Conservation (phyloP, 2,888 invertebrate species). For the Cynaeus angustus region DNA sequence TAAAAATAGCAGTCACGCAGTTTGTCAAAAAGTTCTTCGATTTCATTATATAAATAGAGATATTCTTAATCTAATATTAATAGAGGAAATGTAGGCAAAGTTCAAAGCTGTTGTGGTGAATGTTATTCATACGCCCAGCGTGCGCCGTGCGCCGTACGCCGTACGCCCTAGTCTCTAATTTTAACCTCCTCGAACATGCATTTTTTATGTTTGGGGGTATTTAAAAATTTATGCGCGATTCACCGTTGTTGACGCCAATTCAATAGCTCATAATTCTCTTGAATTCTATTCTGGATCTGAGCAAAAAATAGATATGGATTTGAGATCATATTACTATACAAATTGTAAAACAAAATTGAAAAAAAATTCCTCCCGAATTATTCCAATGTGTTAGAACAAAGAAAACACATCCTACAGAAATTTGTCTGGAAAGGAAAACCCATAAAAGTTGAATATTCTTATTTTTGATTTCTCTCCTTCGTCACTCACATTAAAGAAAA, state of each 20-base stretch:
- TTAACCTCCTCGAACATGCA: neutral
- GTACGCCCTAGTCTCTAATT: neutral
- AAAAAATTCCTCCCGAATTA: too few relatives aligned
- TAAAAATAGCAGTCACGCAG: slow-evolving; percentile 27
- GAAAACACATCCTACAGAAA: too few relatives aligned
- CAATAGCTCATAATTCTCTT: neutral
- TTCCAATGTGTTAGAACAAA: too few relatives aligned
- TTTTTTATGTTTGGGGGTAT: neutral
- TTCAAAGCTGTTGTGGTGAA: slow-evolving; percentile 13
- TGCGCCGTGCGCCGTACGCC: too few relatives aligned
- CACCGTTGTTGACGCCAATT: neutral
- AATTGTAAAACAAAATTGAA: too few relatives aligned
- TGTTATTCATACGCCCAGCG: neutral
- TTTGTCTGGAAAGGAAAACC: too few relatives aligned
- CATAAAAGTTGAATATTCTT: too few relatives aligned
- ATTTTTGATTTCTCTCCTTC: too few relatives aligned
- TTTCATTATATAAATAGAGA: slow-evolving; percentile 4
- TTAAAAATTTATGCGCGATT: neutral
- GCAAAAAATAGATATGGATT: too few relatives aligned
- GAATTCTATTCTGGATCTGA: too few relatives aligned
- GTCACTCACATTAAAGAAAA: too few relatives aligned
- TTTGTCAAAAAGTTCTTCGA: slow-evolving; percentile 4
- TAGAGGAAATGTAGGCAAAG: neutral
- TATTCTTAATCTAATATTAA: slow-evolving; percentile 27
- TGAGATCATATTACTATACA: too few relatives aligned